phyloP scores from a whole-genome alignment of 2,797 vertebrate genomes.

The Odontamblyopus lacepedii region DNA sequence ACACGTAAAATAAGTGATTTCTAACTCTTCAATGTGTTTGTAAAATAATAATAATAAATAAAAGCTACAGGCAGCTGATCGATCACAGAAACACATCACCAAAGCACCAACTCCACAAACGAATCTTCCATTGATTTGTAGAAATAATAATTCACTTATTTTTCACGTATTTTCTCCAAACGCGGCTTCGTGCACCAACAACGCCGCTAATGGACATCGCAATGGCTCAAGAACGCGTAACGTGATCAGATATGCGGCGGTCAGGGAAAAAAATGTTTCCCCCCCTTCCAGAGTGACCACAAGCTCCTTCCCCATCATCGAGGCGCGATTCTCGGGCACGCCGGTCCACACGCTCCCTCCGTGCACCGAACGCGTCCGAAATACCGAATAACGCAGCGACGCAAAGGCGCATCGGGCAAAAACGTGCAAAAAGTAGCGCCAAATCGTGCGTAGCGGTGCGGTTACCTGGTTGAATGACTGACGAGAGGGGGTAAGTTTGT shows the following conservation, averaged over 20 bases:
- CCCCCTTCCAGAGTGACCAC: background rate
- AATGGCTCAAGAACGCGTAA: background rate
- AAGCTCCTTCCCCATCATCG: background rate
- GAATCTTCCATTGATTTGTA: background rate
- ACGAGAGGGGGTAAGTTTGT: background rate
- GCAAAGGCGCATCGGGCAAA: too few relatives aligned
- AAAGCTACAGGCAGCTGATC: too few relatives aligned
- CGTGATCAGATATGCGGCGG: background rate
- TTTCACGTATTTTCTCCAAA: background rate
- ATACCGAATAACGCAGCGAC: background rate
- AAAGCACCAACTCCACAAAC: too few relatives aligned
- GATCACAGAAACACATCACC: too few relatives aligned
- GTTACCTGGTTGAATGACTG: background rate
- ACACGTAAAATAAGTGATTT: too few relatives aligned
- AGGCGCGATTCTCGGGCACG: background rate
- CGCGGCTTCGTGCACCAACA: background rate
- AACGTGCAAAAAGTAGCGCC: background rate
- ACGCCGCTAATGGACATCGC: background rate
- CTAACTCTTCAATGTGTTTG: too few relatives aligned
- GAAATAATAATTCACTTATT: background rate
- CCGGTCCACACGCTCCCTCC: background rate
- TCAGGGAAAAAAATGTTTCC: background rate
- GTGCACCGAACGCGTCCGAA: background rate
- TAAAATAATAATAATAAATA: too few relatives aligned
- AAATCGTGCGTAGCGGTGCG: background rate